Evolutionary conservation across 2,113 vertebrate genomes (phyloP).

Genomic region (Apteryx mantelli): DNA sequence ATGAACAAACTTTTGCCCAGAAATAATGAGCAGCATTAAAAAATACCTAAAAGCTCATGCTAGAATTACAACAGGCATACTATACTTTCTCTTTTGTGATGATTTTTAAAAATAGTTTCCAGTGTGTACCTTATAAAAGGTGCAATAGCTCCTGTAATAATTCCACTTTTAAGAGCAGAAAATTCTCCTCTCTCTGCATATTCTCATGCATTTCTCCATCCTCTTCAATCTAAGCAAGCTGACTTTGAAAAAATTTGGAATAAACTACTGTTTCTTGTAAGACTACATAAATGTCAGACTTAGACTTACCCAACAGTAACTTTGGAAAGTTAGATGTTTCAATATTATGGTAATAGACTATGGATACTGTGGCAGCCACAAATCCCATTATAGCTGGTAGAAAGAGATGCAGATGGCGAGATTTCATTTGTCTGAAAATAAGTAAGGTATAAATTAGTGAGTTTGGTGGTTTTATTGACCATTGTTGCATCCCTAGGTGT

Average conservation of each 20-base stretch:
- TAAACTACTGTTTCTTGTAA: neutral
- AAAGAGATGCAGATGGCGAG: constrained; percentile 92
- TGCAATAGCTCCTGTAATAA: neutral
- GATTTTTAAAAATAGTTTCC: neutral
- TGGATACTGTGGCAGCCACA: constrained; percentile 93
- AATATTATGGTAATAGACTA: constrained; percentile 98
- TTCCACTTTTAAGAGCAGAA: neutral
- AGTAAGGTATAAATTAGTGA: neutral
- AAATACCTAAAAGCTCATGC: neutral
- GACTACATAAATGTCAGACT: neutral
- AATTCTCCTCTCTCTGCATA: neutral
- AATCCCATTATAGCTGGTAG: constrained; percentile 97
- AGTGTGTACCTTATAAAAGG: neutral
- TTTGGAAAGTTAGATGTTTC: constrained; percentile 99
- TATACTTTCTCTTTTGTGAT: neutral
- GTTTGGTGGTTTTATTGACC: neutral
- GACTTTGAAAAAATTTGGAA: neutral
- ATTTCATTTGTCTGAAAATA: constrained; percentile 77
- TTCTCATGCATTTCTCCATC: neutral
- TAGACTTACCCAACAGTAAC: constrained; percentile 89
- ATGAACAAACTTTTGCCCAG: neutral
- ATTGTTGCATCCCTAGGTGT: neutral
- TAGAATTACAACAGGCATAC: neutral
- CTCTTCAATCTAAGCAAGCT: neutral
- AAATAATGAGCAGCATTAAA: neutral